Evolutionary conservation across 2,113 vertebrate genomes (phyloP).

Genomic region (Trichechus manatus): DNA sequence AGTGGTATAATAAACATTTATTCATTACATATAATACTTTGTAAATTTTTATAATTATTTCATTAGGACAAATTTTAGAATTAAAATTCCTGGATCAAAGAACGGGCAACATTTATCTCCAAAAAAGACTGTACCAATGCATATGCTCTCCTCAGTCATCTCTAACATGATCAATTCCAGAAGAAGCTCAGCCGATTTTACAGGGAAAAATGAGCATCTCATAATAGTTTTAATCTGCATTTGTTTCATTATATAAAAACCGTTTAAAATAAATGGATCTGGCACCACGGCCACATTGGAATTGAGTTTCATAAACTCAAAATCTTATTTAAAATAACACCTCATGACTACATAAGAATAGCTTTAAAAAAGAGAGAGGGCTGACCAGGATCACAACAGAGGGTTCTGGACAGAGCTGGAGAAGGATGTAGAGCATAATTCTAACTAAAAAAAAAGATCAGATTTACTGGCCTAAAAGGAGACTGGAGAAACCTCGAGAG

Average conservation of each 20-base stretch:
- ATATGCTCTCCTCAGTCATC: not conserved
- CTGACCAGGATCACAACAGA: too few species aligned
- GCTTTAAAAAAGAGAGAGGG: not conserved
- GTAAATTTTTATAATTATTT: slow-evolving; percentile 34
- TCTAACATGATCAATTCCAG: not conserved
- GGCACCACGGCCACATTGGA: not conserved
- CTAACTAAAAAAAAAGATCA: too few species aligned
- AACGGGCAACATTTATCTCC: not conserved
- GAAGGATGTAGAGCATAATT: too few species aligned
- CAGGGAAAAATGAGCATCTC: not conserved
- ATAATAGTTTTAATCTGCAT: not conserved
- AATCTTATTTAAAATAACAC: slow-evolving; percentile 42
- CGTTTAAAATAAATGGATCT: slow-evolving; percentile 34
- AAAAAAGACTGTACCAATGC: not conserved
- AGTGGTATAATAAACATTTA: slow-evolving; percentile 2
- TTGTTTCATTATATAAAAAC: not conserved
- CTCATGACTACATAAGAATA: not conserved
- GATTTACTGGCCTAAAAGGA: too few species aligned
- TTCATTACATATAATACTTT: slow-evolving; percentile 24
- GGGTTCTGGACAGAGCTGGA: too few species aligned
- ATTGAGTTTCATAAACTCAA: slow-evolving; percentile 19
- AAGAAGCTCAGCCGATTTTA: not conserved
- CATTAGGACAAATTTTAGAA: slow-evolving; percentile 15
- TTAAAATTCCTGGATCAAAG: slow-evolving; percentile 42
- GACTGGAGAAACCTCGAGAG: too few species aligned